These are phyloP conservation scores for Coreius guichenoti DNA, from an alignment of 2,797 vertebrate genomes.

Conservation along the genomic window DNA sequence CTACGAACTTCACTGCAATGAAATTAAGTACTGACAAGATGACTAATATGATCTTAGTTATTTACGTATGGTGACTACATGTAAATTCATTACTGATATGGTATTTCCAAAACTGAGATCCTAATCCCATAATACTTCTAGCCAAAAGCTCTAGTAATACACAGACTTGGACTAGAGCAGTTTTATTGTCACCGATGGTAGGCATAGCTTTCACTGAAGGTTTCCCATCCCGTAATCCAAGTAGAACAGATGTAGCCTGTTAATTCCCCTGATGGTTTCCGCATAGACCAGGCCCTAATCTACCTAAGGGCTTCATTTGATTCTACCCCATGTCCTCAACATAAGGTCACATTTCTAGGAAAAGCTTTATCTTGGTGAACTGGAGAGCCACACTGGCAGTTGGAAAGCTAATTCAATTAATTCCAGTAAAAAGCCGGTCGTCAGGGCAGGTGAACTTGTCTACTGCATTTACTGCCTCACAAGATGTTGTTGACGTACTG, in stretches of 20 bases:
- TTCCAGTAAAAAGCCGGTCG: constrained; percentile 52
- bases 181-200: constrained; percentile 12
- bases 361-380: constrained; percentile 17
- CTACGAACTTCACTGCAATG: neutral
- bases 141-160: constrained; percentile 8
- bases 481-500: neutral
- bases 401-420: constrained; percentile 58
- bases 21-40: neutral
- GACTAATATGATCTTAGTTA: neutral
- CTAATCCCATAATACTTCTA: constrained; percentile 1
- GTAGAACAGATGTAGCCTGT: constrained; percentile 54
- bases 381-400: neutral
- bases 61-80: neutral
- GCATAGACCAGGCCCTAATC: constrained; percentile 50
- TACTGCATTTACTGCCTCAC: constrained; percentile 33
- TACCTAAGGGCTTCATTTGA: constrained; percentile 47
- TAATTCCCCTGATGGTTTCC: constrained; percentile 55
- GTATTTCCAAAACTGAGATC: neutral
- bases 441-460: constrained; percentile 39
- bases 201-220: constrained; percentile 52
- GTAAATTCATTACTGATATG: constrained; percentile 17
- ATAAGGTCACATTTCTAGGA: constrained; percentile 42
- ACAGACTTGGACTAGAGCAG: constrained; percentile 2
- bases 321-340: constrained; percentile 10
- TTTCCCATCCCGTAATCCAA: constrained; percentile 53